Percentiles rank a stretch among this genome's conserved stretches.
Conservation (phyloP, 2,797 vertebrate genomes). For the Notolepis coatsorum region DNA sequence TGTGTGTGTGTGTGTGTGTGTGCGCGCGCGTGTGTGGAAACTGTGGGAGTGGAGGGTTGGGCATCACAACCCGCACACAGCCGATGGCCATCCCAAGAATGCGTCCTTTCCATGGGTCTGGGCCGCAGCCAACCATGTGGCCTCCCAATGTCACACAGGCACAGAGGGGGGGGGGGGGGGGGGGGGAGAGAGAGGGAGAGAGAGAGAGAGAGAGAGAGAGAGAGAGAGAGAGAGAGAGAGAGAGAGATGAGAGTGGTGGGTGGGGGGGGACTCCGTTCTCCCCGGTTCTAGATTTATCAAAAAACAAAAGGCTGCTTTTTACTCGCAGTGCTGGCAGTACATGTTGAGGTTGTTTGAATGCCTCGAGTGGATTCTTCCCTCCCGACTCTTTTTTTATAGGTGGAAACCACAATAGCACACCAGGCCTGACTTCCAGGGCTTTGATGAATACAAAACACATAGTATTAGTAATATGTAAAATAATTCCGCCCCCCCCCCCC, state of each 20-base stretch:
- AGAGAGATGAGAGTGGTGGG: no score
- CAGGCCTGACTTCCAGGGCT: constrained; percentile 48
- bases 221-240: constrained; percentile 1
- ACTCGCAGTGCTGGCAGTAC: constrained; percentile 51
- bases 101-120: constrained; percentile 69
- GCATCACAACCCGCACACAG: constrained; percentile 55
- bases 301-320: constrained; percentile 64
- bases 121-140: constrained; percentile 74
- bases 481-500: constrained; percentile 56
- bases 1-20: not conserved
- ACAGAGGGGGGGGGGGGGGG: constrained; percentile 2
- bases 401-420: constrained; percentile 49
- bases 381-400: constrained; percentile 54
- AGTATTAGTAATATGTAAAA: constrained; percentile 70
- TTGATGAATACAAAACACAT: constrained; percentile 69
- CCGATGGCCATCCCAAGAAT: constrained; percentile 75
- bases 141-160: constrained; percentile 69
- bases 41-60: constrained; percentile 62
- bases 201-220: constrained; percentile 4
- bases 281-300: constrained; percentile 18
- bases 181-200: constrained; percentile 8
- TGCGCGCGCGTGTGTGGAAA: constrained; percentile 53
- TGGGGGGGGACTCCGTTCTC: no score
- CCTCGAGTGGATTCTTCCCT: constrained; percentile 41
- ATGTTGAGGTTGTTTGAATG: constrained; percentile 54